Conservation (phyloP, 1,140 invertebrate genomes). For the Dendrolimus kikuchii region DNA sequence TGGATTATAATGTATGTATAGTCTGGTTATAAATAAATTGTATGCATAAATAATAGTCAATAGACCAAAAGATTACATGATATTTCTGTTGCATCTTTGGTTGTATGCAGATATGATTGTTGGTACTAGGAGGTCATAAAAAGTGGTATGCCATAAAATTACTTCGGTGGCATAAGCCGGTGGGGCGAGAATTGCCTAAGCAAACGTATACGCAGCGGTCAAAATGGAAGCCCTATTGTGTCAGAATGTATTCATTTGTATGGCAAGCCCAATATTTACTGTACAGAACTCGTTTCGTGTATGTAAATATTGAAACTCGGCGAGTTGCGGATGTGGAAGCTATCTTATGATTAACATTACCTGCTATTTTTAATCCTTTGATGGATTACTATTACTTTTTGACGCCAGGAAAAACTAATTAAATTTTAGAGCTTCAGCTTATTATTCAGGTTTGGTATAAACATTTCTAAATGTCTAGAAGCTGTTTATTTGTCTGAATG, state of each 20-base stretch:
- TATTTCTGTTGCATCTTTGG: too few relatives aligned
- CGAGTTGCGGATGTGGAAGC: constrained; percentile 19
- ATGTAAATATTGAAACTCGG: constrained; percentile 41
- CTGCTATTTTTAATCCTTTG: constrained; percentile 4
- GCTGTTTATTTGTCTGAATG: too few relatives aligned
- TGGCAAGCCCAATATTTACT: constrained; percentile 61
- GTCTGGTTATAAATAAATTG: too few relatives aligned
- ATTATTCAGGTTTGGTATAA: too few relatives aligned
- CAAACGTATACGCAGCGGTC: constrained; percentile 54
- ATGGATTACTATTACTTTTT: background rate
- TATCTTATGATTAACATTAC: constrained; percentile 32
- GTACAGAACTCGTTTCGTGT: constrained; percentile 52
- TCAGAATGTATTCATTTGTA: constrained; percentile 70
- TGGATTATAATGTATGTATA: too few relatives aligned
- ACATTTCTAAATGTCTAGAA: too few relatives aligned
- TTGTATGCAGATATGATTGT: background rate
- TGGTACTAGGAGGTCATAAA: constrained; percentile 34
- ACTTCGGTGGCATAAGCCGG: constrained; percentile 51
- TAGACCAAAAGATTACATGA: background rate
- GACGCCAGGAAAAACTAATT: too few relatives aligned
- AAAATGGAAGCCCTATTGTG: constrained; percentile 66
- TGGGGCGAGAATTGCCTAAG: constrained; percentile 52
- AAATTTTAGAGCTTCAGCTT: too few relatives aligned
- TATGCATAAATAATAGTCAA: too few relatives aligned
- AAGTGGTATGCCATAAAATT: constrained; percentile 22